phyloP scores from a whole-genome alignment of 2,888 invertebrate species.

The Trisateles emortualis region DNA sequence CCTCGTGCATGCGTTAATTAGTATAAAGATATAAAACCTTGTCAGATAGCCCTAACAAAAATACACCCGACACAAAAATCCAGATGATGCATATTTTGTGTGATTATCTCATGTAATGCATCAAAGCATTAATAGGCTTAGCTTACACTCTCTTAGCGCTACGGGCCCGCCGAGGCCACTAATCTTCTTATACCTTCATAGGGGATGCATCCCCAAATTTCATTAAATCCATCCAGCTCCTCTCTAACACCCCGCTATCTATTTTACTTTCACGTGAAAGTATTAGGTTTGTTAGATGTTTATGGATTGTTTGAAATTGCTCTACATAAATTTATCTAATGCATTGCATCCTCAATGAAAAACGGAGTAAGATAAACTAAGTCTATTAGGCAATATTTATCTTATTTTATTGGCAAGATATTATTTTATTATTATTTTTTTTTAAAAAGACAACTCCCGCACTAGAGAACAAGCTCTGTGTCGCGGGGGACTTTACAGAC shows the following conservation, averaged over 20 bases:
- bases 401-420: too few relatives aligned
- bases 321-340: too few relatives aligned
- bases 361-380: too few relatives aligned
- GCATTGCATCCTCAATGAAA: too few relatives aligned
- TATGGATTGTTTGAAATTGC: not conserved
- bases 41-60: not conserved
- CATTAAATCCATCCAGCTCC: constrained; percentile 28
- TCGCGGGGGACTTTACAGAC: too few relatives aligned
- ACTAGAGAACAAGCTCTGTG: too few relatives aligned
- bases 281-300: constrained; percentile 4
- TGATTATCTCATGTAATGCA: constrained; percentile 8
- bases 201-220: constrained; percentile 32
- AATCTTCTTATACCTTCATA: constrained; percentile 32
- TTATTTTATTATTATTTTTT: too few relatives aligned
- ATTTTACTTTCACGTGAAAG: constrained; percentile 17
- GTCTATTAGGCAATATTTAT: too few relatives aligned
- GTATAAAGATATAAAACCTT: too few relatives aligned
- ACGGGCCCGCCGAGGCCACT: constrained; percentile 22
- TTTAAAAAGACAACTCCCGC: too few relatives aligned
- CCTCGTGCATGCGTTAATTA: too few relatives aligned
- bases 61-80: not conserved
- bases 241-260: constrained; percentile 17
- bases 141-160: constrained; percentile 14
- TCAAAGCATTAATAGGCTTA: constrained; percentile 20
- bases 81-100: constrained; percentile 1